Evolutionary conservation across 2,888 invertebrate genomes (phyloP).

Genomic region (Oscheius sp.): DNA sequence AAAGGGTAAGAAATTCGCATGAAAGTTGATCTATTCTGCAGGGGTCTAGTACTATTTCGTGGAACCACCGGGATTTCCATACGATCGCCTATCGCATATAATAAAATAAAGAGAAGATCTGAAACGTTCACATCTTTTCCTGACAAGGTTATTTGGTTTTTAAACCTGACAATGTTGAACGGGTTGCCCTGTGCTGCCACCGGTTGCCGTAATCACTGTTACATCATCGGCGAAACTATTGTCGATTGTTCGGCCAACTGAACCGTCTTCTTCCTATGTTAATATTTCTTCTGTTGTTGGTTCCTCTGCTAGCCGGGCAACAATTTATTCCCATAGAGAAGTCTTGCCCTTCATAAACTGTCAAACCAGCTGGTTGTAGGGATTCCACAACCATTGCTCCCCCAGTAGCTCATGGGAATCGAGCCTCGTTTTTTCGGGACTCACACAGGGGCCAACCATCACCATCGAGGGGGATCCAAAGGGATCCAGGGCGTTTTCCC

Average conservation of each 20-base stretch:
- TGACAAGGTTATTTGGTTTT: no score
- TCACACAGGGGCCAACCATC: background rate
- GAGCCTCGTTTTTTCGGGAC: background rate
- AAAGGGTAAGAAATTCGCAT: no score
- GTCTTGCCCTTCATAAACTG: background rate
- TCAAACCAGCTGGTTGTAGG: background rate
- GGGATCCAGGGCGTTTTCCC: background rate
- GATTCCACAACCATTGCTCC: conserved; percentile 32
- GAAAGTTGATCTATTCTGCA: no score
- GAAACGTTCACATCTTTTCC: no score
- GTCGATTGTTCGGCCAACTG: background rate
- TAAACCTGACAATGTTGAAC: no score
- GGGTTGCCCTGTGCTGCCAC: conserved; percentile 6
- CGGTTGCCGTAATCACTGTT: conserved; percentile 19
- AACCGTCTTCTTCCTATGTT: background rate
- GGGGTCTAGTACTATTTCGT: no score
- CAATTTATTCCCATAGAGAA: conserved; percentile 31
- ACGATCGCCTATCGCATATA: no score
- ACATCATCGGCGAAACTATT: conserved; percentile 3
- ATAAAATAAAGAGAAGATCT: no score
- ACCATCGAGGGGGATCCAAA: background rate
- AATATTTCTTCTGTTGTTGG: background rate
- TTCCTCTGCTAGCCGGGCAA: background rate
- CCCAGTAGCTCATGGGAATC: conserved; percentile 30
- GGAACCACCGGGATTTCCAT: no score